Percentiles rank a stretch among this genome's conserved stretches.
Conservation (phyloP, 2,797 vertebrate species). For the Poecile montanus region DNA sequence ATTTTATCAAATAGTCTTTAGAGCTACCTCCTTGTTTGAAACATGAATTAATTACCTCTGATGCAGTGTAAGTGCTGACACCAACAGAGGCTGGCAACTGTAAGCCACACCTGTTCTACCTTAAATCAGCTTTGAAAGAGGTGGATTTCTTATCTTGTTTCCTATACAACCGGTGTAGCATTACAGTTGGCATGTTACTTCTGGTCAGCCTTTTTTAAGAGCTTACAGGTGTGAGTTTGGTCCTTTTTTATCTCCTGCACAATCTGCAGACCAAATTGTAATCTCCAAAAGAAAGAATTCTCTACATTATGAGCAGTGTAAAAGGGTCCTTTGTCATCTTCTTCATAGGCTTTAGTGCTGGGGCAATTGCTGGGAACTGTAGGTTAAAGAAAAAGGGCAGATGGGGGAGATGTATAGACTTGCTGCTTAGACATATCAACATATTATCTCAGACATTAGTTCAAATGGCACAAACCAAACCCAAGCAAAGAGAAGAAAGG, state of each 20-base stretch:
- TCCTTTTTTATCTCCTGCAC: not conserved
- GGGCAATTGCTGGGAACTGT: not conserved
- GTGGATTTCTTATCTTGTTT: not conserved
- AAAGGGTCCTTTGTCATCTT: not conserved
- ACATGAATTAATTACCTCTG: not conserved
- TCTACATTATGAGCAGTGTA: not conserved
- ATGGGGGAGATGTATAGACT: not conserved
- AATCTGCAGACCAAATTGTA: not conserved
- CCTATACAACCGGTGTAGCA: not conserved
- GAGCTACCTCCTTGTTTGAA: constrained; percentile 19
- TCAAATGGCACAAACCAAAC: not conserved
- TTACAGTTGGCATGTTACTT: not conserved
- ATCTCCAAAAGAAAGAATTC: not conserved
- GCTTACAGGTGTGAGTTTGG: not conserved
- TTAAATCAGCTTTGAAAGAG: not conserved
- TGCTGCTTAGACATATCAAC: not conserved
- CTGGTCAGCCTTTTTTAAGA: not conserved
- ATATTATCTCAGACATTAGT: not conserved
- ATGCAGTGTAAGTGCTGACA: not conserved
- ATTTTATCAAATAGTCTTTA: constrained; percentile 21
- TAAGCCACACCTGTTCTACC: not conserved
- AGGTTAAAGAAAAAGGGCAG: not conserved
- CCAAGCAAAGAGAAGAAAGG: not conserved
- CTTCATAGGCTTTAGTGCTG: not conserved
- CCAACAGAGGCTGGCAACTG: not conserved